Evolutionary conservation across 2,797 vertebrate genomes (phyloP), one percentile per base, ranked within the genome.

Genomic region (Threskiornis aethiopicus): DNA sequence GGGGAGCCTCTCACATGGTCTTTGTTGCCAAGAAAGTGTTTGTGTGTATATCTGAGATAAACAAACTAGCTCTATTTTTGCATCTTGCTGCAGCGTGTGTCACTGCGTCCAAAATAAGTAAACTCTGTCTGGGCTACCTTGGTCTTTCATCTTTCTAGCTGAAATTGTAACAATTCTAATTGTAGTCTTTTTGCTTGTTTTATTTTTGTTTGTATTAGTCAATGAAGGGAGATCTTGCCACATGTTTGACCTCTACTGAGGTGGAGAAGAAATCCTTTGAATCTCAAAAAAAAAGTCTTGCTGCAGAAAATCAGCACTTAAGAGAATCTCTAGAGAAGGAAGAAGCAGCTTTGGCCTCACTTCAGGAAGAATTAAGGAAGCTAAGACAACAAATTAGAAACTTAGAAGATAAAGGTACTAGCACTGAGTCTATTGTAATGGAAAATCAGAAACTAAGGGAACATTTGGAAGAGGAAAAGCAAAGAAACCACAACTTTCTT

Each of bases 381-480:
- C 95, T 99, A 86, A 98, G 97, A 91, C 98, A 98, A 67, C 98
- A 99, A 95, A 98, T 99, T 12, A 98, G 97, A 85, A 97, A 99
- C 65, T 95, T 99, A 55, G 99, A 99, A 97, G 98, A 98, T 46
- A 98, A 96, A 94, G 98, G 98, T 47, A 97, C 97, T 11, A 97
- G 96, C 46, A 89, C 97, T 0, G 99, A 99, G 65, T 97, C 96
- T 2, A 96, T 99, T 82, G 91, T 98, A 64, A 97, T 97, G 11
- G 99, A 99, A 97, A 99, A 99, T 96, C 98, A 99, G 92, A 98
- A 97, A 87, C 98, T 99, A 67, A 99, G 98, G 91, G 98, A 98
- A 49, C 98, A 99, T 95, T 97, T 99, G 93, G 98, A 99, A 89
- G 98, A 99, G 62, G 98, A 99, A 97, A 98, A 98, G 93, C 98